These are phyloP conservation scores for Pteropus alecto DNA, from an alignment of 2,113 vertebrate species.

Conservation along the genomic window DNA sequence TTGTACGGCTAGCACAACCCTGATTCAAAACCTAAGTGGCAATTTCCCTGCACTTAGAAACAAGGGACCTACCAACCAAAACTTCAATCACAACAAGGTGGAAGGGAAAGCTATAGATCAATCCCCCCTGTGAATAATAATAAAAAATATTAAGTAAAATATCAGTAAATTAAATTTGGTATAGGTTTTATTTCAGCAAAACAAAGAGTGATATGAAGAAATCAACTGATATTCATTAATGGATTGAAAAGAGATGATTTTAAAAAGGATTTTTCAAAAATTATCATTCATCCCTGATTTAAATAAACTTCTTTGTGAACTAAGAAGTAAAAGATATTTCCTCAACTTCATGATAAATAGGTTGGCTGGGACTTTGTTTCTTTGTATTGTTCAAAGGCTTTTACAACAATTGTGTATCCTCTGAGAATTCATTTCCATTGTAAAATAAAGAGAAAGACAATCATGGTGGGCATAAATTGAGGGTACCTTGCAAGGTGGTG, in stretches of 20 bases:
- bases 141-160: background rate
- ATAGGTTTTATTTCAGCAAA: background rate
- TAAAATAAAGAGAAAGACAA: background rate
- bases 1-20: background rate
- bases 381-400: background rate
- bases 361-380: slow-evolving; percentile 7
- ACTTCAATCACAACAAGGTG: background rate
- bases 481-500: background rate
- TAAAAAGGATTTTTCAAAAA: background rate
- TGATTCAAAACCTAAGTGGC: background rate
- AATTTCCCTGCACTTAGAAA: background rate
- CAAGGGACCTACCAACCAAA: background rate
- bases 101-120: background rate
- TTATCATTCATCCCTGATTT: background rate
- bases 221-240: background rate
- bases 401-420: background rate
- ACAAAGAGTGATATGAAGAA: background rate
- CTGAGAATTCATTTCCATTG: background rate
- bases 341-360: background rate
- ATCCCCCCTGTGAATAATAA: background rate
- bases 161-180: background rate
- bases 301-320: background rate
- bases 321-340: background rate
- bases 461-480: background rate
- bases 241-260: background rate